phyloP scores from a whole-genome alignment of 2,797 vertebrate genomes.

The Heterohyrax brucei region DNA sequence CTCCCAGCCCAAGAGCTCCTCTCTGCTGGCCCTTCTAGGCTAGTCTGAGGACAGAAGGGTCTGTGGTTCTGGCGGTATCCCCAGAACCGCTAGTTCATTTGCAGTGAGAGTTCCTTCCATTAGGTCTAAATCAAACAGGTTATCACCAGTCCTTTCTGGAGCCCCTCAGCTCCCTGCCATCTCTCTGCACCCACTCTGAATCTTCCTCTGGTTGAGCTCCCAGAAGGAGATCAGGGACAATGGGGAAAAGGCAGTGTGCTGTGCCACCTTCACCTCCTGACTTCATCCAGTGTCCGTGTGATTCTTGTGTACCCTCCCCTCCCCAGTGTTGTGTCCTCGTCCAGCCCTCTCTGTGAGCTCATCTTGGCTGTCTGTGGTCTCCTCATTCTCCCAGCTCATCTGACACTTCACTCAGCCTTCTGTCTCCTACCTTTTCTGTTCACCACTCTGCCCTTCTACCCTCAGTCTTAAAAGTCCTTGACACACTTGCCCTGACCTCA shows the following conservation, averaged over 20 bases:
- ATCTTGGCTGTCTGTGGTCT: neutral
- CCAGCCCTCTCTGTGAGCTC: neutral
- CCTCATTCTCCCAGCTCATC: neutral
- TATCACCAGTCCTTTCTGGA: neutral
- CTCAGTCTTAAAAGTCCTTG: neutral
- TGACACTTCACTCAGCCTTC: neutral
- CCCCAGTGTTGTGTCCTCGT: neutral
- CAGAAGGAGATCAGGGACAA: constrained; percentile 43
- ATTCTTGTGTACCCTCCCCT: constrained; percentile 24
- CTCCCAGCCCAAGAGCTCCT: neutral
- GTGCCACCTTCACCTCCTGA: neutral
- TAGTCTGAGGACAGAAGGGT: neutral
- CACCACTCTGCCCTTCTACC: neutral
- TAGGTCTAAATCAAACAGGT: neutral
- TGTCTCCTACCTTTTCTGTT: neutral
- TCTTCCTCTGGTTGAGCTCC: neutral
- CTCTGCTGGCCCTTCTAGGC: neutral
- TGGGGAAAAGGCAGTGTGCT: constrained; percentile 42
- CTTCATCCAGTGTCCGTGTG: neutral
- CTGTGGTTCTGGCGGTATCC: neutral
- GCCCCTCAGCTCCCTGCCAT: neutral
- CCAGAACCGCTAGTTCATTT: neutral
- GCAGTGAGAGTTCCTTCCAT: neutral
- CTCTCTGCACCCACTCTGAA: neutral
- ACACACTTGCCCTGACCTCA: neutral